A percentile compares a stretch with the other conserved stretches of the same genome.
These are phyloP conservation scores for Megalops cyprinoides DNA, from an alignment of 2,797 vertebrate species.

Conservation along the genomic window DNA sequence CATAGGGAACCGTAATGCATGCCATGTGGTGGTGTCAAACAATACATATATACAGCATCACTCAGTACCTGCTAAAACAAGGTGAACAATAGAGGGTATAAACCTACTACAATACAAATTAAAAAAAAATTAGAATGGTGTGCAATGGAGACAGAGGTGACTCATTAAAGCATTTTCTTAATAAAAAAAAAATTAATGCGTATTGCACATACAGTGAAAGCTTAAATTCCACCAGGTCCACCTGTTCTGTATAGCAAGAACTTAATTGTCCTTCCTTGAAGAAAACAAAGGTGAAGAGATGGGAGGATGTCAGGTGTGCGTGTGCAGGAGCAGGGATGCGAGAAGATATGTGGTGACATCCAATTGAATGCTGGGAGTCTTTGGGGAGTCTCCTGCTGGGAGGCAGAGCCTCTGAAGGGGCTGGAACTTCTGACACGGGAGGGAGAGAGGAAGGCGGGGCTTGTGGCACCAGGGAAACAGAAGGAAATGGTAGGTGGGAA, in stretches of 20 bases:
- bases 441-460: conserved; percentile 46
- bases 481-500: conserved; percentile 58
- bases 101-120: conserved; percentile 87
- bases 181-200: conserved; percentile 81
- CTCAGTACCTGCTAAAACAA: conserved; percentile 99
- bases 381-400: conserved; percentile 56
- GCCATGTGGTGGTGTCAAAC: conserved; percentile 94
- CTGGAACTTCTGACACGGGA: conserved; percentile 73
- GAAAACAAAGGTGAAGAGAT: conserved; percentile 57
- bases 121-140: conserved; percentile 64
- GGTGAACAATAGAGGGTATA: conserved; percentile 89
- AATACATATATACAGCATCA: conserved; percentile 94
- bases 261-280: conserved; percentile 76
- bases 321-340: neutral
- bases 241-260: conserved; percentile 79
- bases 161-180: conserved; percentile 90
- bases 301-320: conserved; percentile 45
- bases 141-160: conserved; percentile 78
- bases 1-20: conserved; percentile 86
- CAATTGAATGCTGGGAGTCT: conserved; percentile 68
- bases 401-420: conserved; percentile 43
- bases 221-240: conserved; percentile 86
- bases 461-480: conserved; percentile 77
- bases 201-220: conserved; percentile 99
- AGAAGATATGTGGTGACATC: conserved; percentile 40